phyloP scores from a whole-genome alignment of 2,888 invertebrate genomes.

The Dilophus febrilis region DNA sequence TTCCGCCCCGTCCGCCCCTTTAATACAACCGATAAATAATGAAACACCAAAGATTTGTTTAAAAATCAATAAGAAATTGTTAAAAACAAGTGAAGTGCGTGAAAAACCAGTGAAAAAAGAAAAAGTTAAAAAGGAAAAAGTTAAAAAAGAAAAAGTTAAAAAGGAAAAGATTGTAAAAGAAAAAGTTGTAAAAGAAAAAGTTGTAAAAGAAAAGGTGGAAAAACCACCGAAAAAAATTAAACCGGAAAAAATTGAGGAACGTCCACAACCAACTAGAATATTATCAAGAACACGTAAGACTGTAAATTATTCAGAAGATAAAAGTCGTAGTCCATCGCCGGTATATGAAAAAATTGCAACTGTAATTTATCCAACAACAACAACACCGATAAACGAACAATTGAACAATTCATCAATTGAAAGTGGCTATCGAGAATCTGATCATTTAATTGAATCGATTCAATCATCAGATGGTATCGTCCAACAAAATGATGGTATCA shows the following conservation, averaged over 20 bases:
- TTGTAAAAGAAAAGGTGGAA: slow-evolving; percentile 12
- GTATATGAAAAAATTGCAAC: slow-evolving; percentile 19
- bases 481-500: too few species aligned
- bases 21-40: background rate
- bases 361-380: background rate
- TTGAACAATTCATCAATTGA: too few species aligned
- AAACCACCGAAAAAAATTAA: slow-evolving; percentile 26
- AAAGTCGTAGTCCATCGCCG: slow-evolving; percentile 25
- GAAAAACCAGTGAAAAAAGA: slow-evolving; percentile 11
- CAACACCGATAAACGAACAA: background rate
- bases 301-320: slow-evolving; percentile 45
- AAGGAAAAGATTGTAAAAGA: slow-evolving; percentile 12
- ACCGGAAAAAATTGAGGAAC: slow-evolving; percentile 25
- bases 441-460: too few species aligned
- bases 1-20: background rate
- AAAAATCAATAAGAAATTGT: slow-evolving; percentile 22
- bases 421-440: slow-evolving; percentile 10
- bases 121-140: slow-evolving; percentile 16
- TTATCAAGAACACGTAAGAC: slow-evolving; percentile 38
- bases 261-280: slow-evolving; percentile 24
- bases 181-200: background rate
- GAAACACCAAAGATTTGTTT: slow-evolving; percentile 1
- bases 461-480: too few species aligned
- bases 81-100: slow-evolving; percentile 13
- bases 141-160: slow-evolving; percentile 17